Evolutionary conservation across 2,888 invertebrate genomes (phyloP), one percentile per base, ranked within the genome.

Genomic region (Dione juno): DNA sequence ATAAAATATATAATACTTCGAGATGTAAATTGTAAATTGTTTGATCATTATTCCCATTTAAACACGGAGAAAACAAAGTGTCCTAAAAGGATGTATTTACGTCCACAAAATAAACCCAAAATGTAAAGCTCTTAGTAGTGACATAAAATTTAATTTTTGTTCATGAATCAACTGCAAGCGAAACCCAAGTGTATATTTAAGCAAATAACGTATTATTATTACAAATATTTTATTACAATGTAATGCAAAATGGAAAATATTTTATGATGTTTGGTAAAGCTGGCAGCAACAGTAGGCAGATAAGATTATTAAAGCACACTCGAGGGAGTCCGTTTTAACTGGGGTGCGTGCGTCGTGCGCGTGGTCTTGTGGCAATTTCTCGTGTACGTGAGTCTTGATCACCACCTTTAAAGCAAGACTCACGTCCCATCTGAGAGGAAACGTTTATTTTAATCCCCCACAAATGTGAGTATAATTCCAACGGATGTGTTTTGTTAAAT

Each of bases 391-490:
- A 80, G 83, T 80, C 80, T 84, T 90, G 88, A 90, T 90, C 87
- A 87, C 87, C 86, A 84, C 83, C 86, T 88, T 87, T 88, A 87
- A 84, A 84, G 80, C 82, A 81, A 82, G 80, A 80, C 87, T 85
- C 90, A 89, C 90, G 89, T 88, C 76, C 79, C 78, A 74, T 70
- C 77, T 77, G 79, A 77, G 82, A 82, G 84, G 80, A 84, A 88
- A 83, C 85, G 86, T 89, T 88, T 87, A 85, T 89, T 90, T 88
- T 89, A 88, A 90, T 89, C 86, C 84, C 78, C 85, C 86, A 83
- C 88, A 89, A 90, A 88, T 84, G 88, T 81, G 83, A 84, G 84
- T 86, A 87, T 90, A 87, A 90, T 90, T 89, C 85, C 82, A 80
- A 76, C 77, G 82, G 82, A 84, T 84, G 84, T 85, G 87, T 88